Conservation (phyloP, 2,797 vertebrate species). For the Falco cherrug region DNA sequence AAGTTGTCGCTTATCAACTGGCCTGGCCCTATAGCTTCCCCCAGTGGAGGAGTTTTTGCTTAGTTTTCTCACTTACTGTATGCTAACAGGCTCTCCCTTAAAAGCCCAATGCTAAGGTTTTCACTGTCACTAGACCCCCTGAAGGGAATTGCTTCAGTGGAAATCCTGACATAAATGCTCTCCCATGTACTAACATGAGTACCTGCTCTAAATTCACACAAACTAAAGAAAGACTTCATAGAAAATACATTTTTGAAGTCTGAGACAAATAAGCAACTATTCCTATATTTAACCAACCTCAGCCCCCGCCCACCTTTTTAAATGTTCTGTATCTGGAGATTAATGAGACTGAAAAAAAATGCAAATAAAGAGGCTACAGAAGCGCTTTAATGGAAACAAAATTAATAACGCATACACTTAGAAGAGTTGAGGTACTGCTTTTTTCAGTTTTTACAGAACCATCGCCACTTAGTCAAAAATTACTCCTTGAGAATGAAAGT, state of each 20-base stretch:
- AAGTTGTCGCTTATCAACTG: neutral
- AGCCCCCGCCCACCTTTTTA: neutral
- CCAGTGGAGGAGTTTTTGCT: neutral
- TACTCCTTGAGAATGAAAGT: neutral
- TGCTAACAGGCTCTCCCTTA: neutral
- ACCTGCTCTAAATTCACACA: neutral
- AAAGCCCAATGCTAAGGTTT: neutral
- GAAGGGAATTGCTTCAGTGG: neutral
- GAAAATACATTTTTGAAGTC: neutral
- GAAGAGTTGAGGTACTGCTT: neutral
- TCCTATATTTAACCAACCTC: neutral
- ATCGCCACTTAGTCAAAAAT: neutral
- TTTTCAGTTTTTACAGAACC: neutral
- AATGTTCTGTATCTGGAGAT: neutral
- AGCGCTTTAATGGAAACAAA: neutral
- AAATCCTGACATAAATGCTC: neutral
- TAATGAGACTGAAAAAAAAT: neutral
- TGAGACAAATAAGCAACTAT: neutral
- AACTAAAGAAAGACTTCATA: neutral
- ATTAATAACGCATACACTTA: neutral
- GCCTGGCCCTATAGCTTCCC: neutral
- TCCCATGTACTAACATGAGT: fast-evolving
- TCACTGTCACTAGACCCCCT: neutral
- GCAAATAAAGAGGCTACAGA: neutral
- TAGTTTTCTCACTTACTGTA: neutral